These are phyloP conservation scores for Microchirus variegatus DNA, from an alignment of 2,797 vertebrate genomes.

Conservation along the genomic window DNA sequence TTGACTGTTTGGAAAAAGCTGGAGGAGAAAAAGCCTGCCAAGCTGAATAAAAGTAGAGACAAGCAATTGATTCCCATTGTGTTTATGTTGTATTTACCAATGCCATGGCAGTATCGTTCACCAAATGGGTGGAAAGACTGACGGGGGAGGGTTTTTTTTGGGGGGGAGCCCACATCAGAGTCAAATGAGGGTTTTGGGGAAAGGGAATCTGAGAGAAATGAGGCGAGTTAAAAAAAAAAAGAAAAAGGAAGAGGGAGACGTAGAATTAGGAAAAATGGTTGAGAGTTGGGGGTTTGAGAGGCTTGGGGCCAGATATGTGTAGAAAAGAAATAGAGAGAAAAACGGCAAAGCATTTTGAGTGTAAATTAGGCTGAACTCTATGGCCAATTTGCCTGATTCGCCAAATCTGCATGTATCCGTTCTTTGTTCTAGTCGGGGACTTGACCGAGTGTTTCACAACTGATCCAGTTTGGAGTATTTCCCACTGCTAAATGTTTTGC, in stretches of 20 bases:
- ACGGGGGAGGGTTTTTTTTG: slow-evolving; percentile 45
- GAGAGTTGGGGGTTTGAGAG: slow-evolving; percentile 1
- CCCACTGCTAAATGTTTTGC: slow-evolving; percentile 28
- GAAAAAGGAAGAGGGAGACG: slow-evolving; percentile 15
- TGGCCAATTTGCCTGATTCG: no score
- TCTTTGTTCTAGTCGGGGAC: no score
- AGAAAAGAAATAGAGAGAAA: background rate
- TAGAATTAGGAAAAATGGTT: slow-evolving; percentile 16
- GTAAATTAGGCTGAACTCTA: background rate
- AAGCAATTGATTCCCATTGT: slow-evolving; percentile 28
- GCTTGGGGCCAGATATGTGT: no score
- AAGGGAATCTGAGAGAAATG: slow-evolving; percentile 45
- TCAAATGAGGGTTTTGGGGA: slow-evolving; percentile 25
- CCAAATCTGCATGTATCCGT: no score
- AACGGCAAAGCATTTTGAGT: slow-evolving; percentile 8
- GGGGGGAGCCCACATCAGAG: slow-evolving; percentile 1
- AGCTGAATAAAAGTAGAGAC: slow-evolving; percentile 35
- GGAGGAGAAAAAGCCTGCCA: slow-evolving; percentile 33
- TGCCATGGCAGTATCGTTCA: slow-evolving; percentile 40
- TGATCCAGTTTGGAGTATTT: slow-evolving; percentile 21
- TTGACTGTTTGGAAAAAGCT: slow-evolving; percentile 38
- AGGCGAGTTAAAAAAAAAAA: slow-evolving; percentile 17
- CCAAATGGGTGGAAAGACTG: slow-evolving; percentile 60
- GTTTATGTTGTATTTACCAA: slow-evolving; percentile 51
- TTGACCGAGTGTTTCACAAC: slow-evolving; percentile 26